Conservation (phyloP, 2,797 vertebrate genomes). For the Allobates femoralis region DNA sequence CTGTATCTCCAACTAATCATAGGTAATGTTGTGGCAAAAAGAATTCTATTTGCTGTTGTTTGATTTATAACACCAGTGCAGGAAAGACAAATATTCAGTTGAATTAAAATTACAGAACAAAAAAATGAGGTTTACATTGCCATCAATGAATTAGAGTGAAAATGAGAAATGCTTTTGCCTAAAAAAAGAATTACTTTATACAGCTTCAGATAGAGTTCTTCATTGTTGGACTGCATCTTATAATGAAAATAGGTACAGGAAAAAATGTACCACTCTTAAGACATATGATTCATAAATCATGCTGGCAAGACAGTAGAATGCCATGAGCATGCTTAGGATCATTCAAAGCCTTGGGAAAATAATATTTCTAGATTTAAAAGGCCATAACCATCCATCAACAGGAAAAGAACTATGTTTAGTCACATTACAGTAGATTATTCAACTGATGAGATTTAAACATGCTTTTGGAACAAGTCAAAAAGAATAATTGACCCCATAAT, state of each 20-base stretch:
- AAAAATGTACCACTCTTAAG: slow-evolving; percentile 48
- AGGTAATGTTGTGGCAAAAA: background rate
- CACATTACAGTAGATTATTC: slow-evolving; percentile 54
- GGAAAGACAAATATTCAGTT: background rate
- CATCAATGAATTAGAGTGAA: background rate
- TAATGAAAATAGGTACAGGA: slow-evolving; percentile 27
- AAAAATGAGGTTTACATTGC: background rate
- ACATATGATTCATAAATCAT: slow-evolving; percentile 59
- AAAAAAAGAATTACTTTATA: background rate
- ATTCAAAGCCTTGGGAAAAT: slow-evolving; percentile 61
- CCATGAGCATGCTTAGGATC: slow-evolving; percentile 50
- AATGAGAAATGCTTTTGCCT: background rate
- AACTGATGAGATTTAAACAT: slow-evolving; percentile 25
- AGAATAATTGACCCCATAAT: slow-evolving; percentile 15
- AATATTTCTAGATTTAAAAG: slow-evolving; percentile 63
- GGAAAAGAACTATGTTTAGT: slow-evolving; percentile 53
- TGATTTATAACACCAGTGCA: background rate
- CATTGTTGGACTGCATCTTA: background rate
- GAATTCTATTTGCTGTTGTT: background rate
- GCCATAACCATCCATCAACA: slow-evolving; percentile 61
- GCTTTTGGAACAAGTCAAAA: slow-evolving; percentile 19
- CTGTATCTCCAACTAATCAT: background rate
- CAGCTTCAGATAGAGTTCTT: slow-evolving; percentile 18
- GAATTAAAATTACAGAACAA: background rate
- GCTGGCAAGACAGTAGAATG: slow-evolving; percentile 54